These are phyloP conservation scores for Orgyia antiqua DNA, from an alignment of 2,888 invertebrate species.

Conservation along the genomic window DNA sequence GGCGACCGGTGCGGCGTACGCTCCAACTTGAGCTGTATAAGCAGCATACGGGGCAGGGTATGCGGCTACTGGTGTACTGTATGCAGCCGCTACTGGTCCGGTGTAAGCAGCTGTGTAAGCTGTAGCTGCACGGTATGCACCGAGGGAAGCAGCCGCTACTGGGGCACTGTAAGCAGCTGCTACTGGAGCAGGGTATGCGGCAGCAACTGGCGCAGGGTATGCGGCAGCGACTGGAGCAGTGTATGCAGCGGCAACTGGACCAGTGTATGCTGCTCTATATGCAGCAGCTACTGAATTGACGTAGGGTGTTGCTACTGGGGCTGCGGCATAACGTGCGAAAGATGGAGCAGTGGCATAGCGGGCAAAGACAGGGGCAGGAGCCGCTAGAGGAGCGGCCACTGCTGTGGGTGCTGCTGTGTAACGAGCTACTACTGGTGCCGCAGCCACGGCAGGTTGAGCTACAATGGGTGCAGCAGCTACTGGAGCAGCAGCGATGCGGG, in stretches of 20 bases:
- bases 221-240: slow-evolving; percentile 13
- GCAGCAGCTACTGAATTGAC: slow-evolving; percentile 20
- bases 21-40: slow-evolving; percentile 11
- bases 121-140: slow-evolving; percentile 9
- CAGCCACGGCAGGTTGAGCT: slow-evolving; percentile 64
- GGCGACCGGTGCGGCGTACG: slow-evolving; percentile 48
- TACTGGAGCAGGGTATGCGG: slow-evolving; percentile 12
- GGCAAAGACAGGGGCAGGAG: slow-evolving; percentile 27
- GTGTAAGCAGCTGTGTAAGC: slow-evolving; percentile 18
- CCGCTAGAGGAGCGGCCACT: slow-evolving; percentile 24
- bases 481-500: slow-evolving; percentile 39
- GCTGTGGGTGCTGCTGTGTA: slow-evolving; percentile 36
- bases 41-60: slow-evolving; percentile 24
- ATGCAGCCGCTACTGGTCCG: slow-evolving; percentile 5
- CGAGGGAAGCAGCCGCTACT: slow-evolving; percentile 19
- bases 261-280: slow-evolving; percentile 29
- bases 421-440: slow-evolving; percentile 25
- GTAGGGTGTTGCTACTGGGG: slow-evolving; percentile 25
- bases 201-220: slow-evolving; percentile 8
- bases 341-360: slow-evolving; percentile 28
- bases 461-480: slow-evolving; percentile 34
- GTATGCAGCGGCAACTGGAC: slow-evolving; percentile 14
- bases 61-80: slow-evolving; percentile 10
- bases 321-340: slow-evolving; percentile 27
- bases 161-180: slow-evolving; percentile 12